These are phyloP conservation scores for fruit fly (Drosophila melanogaster) DNA, from an alignment of 1,140 invertebrate genomes.

Conservation along the genomic window DNA sequence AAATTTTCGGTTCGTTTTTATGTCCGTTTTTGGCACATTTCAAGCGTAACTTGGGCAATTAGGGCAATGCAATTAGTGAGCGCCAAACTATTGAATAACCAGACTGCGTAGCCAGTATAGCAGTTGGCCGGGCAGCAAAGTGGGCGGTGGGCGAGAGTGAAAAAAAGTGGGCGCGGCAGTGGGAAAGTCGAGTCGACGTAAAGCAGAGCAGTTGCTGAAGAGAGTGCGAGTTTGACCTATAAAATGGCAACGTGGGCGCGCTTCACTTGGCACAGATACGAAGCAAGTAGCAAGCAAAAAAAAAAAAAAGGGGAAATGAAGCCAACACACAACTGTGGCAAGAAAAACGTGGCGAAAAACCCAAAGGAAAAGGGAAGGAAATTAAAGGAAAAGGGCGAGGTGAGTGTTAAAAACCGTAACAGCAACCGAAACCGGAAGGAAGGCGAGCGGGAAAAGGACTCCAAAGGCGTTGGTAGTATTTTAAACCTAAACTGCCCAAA, in stretches of 20 bases:
- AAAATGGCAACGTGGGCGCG: slow-evolving; percentile 44
- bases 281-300: slow-evolving; percentile 8
- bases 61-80: slow-evolving; percentile 77
- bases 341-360: slow-evolving; percentile 10
- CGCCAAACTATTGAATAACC: slow-evolving; percentile 69
- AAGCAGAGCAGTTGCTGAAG: slow-evolving; percentile 13
- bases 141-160: not conserved
- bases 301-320: slow-evolving; percentile 30
- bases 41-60: slow-evolving; percentile 69
- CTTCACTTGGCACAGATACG: slow-evolving; percentile 52
- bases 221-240: slow-evolving; percentile 54
- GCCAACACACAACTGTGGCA: slow-evolving; percentile 33
- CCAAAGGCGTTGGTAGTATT: slow-evolving; percentile 31
- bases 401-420: not conserved
- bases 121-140: not conserved
- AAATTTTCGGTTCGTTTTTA: slow-evolving; percentile 21
- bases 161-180: not conserved
- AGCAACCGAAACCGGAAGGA: slow-evolving; percentile 28
- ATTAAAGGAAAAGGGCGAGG: slow-evolving; percentile 1
- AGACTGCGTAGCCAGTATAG: slow-evolving; percentile 35
- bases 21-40: slow-evolving; percentile 69
- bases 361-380: not conserved
- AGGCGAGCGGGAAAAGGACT: slow-evolving; percentile 1
- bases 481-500: slow-evolving; percentile 57
- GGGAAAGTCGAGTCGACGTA: slow-evolving; percentile 10